Base-by-base conservation (phyloP, 2,888 invertebrate species). In the Pyrrhosoma nymphula region DNA sequence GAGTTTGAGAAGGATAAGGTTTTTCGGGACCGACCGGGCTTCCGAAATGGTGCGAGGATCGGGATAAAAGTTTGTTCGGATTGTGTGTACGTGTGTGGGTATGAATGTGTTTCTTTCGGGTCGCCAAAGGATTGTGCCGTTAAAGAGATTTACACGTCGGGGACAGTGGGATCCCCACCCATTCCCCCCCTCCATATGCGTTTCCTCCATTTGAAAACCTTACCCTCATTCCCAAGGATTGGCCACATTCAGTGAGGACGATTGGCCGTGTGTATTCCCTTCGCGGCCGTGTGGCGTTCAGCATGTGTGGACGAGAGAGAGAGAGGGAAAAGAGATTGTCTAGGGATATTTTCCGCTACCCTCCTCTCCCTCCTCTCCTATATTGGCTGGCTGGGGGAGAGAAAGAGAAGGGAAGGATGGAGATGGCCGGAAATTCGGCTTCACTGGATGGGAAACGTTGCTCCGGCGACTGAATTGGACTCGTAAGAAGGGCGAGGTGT, bases 391-490 rank as follows among this genome's bases (percentile, higher is more conserved):
- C 16, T 47, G 47, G 47, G 47, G 47, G 47, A 8, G 8, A 47
- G 35, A 26, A 35, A 82, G 35, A 82, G 35, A 35, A 16, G 82
- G 35, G 14, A 82, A 14, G 69, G n/a, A 60, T 18, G 60, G n/a
- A 69, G 82, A 82, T 82, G 14, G 14, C 35, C 14, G 82, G 82
- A 82, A 35, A 82, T 82, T 82, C 82, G 30, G 82, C 82, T 82
- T 82, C 82, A 35, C 82, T 35, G 30, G 82, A 82, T 82, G 82
- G 82, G 82, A 35, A 82, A 35, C 82, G 82, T 35, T 82, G 82
- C 82, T 82, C 82, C 82, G 82, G 82, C 82, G 82, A 35, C 82
- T 35, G 82, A 82, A 82, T 82, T 82, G 82, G 82, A 82, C 26
- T 82, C 82, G 82, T 82, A 82, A 82, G 82, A n/a, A 12, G 23